A percentile compares a stretch with the other conserved stretches of the same genome.
These are phyloP conservation scores for Pterophyllum scalare DNA, from an alignment of 2,113 vertebrate genomes.

Conservation along the genomic window DNA sequence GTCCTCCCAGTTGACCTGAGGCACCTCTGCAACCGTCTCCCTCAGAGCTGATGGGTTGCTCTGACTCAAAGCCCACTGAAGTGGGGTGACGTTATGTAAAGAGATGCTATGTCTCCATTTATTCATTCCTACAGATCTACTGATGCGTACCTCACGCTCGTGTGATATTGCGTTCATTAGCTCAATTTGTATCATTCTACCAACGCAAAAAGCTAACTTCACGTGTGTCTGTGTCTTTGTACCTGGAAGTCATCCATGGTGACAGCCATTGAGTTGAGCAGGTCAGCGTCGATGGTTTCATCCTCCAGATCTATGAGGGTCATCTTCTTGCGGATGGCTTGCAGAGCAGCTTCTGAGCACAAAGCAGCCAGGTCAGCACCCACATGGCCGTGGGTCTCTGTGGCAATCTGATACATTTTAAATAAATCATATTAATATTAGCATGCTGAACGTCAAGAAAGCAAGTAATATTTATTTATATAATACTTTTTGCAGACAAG, in stretches of 20 bases:
- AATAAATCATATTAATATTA: not conserved
- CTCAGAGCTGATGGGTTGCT: slow-evolving; percentile 95
- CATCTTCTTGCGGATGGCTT: slow-evolving; percentile 98
- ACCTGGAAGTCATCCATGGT: slow-evolving; percentile 99
- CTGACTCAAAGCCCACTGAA: slow-evolving; percentile 94
- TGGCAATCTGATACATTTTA: slow-evolving; percentile 37
- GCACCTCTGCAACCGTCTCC: slow-evolving; percentile 94
- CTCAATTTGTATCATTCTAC: not conserved
- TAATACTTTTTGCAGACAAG: not conserved
- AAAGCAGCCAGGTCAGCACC: slow-evolving; percentile 95
- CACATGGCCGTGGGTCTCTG: slow-evolving; percentile 94
- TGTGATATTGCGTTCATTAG: not conserved
- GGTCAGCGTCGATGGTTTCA: slow-evolving; percentile 94
- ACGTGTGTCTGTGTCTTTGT: not conserved
- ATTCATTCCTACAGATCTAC: not conserved
- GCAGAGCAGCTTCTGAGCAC: slow-evolving; percentile 95
- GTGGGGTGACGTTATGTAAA: not conserved
- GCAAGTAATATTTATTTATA: not conserved
- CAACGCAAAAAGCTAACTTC: not conserved
- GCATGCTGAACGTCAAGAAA: not conserved
- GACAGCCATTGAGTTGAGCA: slow-evolving; percentile 95
- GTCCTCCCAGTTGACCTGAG: slow-evolving; percentile 95
- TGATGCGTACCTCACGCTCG: not conserved
- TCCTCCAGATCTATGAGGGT: slow-evolving; percentile 96
- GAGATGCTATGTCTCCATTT: slow-evolving; percentile 24